Evolutionary conservation across 2,888 invertebrate species (phyloP), one percentile per base, ranked within the genome.

Genomic region (Andrena camellia): DNA sequence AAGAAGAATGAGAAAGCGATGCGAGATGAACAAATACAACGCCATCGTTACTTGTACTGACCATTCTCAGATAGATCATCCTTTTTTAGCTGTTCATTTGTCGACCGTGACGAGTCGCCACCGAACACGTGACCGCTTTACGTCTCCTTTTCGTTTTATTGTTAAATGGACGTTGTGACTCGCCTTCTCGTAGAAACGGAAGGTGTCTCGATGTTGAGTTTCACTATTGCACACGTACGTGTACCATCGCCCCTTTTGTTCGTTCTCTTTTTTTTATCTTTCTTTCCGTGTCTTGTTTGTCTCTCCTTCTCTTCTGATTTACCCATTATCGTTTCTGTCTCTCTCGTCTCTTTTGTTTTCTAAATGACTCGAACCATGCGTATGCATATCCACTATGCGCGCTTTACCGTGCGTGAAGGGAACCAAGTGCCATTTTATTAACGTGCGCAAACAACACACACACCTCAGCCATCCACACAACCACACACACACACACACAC

Each of bases 131-230:
- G 78, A 81, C 20, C 63, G 88, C 88, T 86, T 88, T 85, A 17
- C 72, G 82, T 77, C 67, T 81, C 42, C 42, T 42, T 42, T 42
- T 42, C 42, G 42, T 13, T 42, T 42, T 42, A 42, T 42, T 74
- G 54, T 69, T 78, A 57, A 81, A 77, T 82, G 85, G 76, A 85
- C 76, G 42, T 83, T 88, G 87, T 84, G 87, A 87, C 78, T 85
- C 23, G 82, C 87, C 82, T 42, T 80, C 81, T 80, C 59, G 79
- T 84, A 83, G 87, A 87, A 87, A 80, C 68, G 82, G 81, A 88
- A 82, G 77, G 80, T 86, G 80, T 81, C 42, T 87, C 81, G 76
- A 86, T 87, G 88, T 88, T 88, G 79, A 87, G 76, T 87, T 88
- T 67, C 59, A 35, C 83, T 64, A 48, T 64, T 66, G 64, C 74